A percentile compares a stretch with the other conserved stretches of the same genome.
Evolutionary conservation across 2,113 vertebrate species (phyloP).

Genomic region (Promerops cafer): DNA sequence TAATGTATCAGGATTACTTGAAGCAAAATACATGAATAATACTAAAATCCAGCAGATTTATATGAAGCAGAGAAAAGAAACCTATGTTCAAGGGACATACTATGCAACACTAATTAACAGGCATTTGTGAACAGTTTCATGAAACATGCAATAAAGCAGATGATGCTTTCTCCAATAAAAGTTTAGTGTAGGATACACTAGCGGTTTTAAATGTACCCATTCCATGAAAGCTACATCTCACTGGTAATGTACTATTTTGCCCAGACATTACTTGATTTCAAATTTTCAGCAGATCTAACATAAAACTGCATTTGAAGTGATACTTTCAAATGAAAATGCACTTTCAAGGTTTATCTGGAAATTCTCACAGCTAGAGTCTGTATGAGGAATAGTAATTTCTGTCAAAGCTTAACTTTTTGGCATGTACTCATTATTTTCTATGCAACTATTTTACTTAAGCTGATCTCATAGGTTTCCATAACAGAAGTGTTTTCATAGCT

Average conservation of each 20-base stretch:
- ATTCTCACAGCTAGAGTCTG: neutral
- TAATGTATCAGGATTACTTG: slow-evolving; percentile 86
- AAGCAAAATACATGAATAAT: slow-evolving; percentile 96
- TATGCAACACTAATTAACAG: slow-evolving; percentile 99
- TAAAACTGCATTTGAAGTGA: neutral
- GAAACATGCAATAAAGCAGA: slow-evolving; percentile 97
- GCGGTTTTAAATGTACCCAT: neutral
- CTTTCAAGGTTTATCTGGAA: neutral
- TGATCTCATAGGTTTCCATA: neutral
- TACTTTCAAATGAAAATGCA: neutral
- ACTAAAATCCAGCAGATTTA: slow-evolving; percentile 93
- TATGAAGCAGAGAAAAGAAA: slow-evolving; percentile 95
- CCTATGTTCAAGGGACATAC: slow-evolving; percentile 96
- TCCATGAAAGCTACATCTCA: neutral
- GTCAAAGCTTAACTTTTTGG: neutral
- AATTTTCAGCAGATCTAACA: neutral
- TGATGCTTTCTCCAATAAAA: neutral
- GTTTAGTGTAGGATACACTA: neutral
- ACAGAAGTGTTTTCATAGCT: neutral
- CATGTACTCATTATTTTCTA: neutral
- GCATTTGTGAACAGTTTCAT: slow-evolving; percentile 98
- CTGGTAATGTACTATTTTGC: neutral
- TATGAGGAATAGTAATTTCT: neutral
- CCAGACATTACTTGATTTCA: neutral
- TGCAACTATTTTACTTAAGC: neutral